Conservation (phyloP, 1,140 invertebrate genomes). For the Conus ventricosus region DNA sequence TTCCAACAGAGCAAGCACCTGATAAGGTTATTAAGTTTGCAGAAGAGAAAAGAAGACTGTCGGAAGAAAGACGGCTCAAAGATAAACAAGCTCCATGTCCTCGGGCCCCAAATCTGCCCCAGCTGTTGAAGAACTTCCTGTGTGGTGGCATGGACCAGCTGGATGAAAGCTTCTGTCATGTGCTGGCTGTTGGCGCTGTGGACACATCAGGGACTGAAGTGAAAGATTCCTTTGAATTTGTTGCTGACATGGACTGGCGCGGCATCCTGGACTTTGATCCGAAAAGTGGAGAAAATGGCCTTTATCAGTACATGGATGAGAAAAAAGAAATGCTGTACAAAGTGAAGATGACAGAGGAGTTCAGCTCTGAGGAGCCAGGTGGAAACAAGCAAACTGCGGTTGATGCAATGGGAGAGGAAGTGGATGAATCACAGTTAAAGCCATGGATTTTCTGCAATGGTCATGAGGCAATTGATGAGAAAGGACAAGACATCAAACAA, state of each 20-base stretch:
- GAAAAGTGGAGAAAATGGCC: constrained; percentile 36
- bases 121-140: constrained; percentile 48
- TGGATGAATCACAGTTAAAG: constrained; percentile 38
- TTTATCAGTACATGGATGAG: constrained; percentile 50
- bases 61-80: constrained; percentile 37
- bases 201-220: neutral
- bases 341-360: constrained; percentile 51
- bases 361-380: constrained; percentile 35
- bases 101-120: constrained; percentile 32
- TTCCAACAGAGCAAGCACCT: constrained; percentile 20
- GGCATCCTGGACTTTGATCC: constrained; percentile 59
- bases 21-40: constrained; percentile 34
- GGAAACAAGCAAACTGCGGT: constrained; percentile 17
- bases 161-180: constrained; percentile 31
- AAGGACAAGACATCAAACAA: constrained; percentile 37
- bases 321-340: constrained; percentile 48
- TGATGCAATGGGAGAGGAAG: constrained; percentile 45
- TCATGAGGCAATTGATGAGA: constrained; percentile 41
- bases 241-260: constrained; percentile 47
- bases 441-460: constrained; percentile 63
- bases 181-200: constrained; percentile 11
- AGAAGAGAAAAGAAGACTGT: constrained; percentile 36
- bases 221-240: constrained; percentile 43
- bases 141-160: constrained; percentile 42
- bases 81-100: constrained; percentile 31